Percentiles rank a stretch among this genome's conserved stretches.
Conservation (phyloP, 2,888 invertebrate species). For the Tiliacea citrago region DNA sequence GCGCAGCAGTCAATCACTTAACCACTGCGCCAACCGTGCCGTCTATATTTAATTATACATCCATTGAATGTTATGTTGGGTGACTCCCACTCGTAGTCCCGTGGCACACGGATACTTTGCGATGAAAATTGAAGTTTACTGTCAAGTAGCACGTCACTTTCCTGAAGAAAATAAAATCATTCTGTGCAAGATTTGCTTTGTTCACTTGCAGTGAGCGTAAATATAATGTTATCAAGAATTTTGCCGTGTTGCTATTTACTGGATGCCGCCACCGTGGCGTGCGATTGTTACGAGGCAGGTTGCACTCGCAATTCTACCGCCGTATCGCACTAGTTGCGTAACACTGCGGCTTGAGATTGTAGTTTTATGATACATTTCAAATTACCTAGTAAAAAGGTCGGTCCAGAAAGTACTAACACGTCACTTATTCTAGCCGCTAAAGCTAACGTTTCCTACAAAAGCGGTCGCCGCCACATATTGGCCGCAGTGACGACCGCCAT, state of each 20-base stretch:
- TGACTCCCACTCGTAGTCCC: too few relatives aligned
- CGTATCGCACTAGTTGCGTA: slow-evolving; percentile 18
- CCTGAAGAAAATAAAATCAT: slow-evolving; percentile 17
- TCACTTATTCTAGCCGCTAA: not conserved
- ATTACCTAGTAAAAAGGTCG: not conserved
- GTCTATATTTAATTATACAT: too few relatives aligned
- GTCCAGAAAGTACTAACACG: not conserved
- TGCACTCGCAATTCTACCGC: slow-evolving; percentile 6
- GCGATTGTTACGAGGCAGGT: slow-evolving; percentile 20
- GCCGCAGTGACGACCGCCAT: not conserved
- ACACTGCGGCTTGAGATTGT: not conserved
- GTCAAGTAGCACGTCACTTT: not conserved
- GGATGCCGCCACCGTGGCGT: slow-evolving; percentile 48
- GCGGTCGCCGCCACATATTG: not conserved
- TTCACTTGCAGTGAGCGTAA: slow-evolving; percentile 44
- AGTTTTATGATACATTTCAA: not conserved
- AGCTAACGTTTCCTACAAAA: not conserved
- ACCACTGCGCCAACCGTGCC: too few relatives aligned
- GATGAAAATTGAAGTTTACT: not conserved
- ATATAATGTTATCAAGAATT: slow-evolving; percentile 73
- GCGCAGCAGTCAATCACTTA: too few relatives aligned
- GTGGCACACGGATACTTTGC: too few relatives aligned
- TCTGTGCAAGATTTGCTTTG: slow-evolving; percentile 29
- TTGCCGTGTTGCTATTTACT: slow-evolving; percentile 54
- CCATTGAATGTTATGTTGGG: not conserved